phyloP scores from a whole-genome alignment of 1,140 invertebrate species.

The Asobara japonica region DNA sequence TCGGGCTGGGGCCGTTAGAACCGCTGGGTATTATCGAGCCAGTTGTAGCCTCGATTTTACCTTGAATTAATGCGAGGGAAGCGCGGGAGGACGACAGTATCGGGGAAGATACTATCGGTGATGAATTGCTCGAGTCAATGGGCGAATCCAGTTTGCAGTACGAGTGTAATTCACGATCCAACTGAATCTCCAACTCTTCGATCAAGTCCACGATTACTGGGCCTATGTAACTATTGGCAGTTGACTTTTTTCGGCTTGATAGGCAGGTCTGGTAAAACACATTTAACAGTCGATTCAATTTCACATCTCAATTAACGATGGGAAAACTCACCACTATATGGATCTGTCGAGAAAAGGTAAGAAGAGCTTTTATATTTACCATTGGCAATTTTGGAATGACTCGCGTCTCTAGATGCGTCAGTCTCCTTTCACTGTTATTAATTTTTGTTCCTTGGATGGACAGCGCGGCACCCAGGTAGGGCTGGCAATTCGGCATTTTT shows the following conservation, averaged over 20 bases:
- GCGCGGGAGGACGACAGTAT: slow-evolving; percentile 17
- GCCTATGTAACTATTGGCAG: slow-evolving; percentile 59
- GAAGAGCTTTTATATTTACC: slow-evolving; percentile 33
- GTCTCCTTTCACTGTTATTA: slow-evolving; percentile 46
- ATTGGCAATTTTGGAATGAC: slow-evolving; percentile 45
- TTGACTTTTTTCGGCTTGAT: slow-evolving; percentile 40
- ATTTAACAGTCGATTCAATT: slow-evolving; percentile 27
- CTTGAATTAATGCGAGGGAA: slow-evolving; percentile 22
- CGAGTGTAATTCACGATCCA: slow-evolving; percentile 57
- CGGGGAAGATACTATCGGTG: slow-evolving; percentile 42
- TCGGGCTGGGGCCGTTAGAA: neutral
- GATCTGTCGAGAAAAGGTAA: neutral
- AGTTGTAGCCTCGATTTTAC: neutral
- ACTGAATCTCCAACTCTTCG: slow-evolving; percentile 64
- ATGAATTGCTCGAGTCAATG: slow-evolving; percentile 40
- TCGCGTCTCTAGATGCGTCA: slow-evolving; percentile 43
- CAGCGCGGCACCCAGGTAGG: slow-evolving; percentile 83
- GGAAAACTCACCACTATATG: too few species aligned
- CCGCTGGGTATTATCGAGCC: neutral
- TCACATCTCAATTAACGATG: neutral
- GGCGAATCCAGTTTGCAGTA: slow-evolving; percentile 51
- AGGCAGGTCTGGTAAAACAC: slow-evolving; percentile 35
- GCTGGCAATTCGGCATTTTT: slow-evolving; percentile 77
- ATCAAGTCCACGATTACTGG: slow-evolving; percentile 69
- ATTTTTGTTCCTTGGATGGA: slow-evolving; percentile 75